Evolutionary conservation across 2,113 vertebrate species (phyloP), one percentile per base, ranked within the genome.

Genomic region (Salminus brasiliensis): DNA sequence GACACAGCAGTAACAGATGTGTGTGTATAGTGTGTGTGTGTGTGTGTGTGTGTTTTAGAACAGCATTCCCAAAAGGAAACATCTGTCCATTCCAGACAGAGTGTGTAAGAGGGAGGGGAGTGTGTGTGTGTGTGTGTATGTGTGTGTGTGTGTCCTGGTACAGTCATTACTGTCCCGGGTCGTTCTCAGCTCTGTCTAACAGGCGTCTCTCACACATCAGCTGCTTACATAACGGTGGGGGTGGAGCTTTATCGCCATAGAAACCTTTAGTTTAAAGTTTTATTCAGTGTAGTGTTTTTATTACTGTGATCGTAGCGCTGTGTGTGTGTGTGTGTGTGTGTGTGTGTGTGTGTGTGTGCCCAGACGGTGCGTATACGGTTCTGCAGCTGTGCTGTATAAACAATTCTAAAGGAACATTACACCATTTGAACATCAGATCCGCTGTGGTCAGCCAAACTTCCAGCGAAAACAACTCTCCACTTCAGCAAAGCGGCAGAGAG

Each of bases 31-130:
- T 60, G 70, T 75, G 69, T 45, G 39, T 47, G 49, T 59, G 79
- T 74, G 57, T 47, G 63, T 74, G 72, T 90, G 88, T 92, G 91
- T 90, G 93, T 91, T 91, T 81, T 90, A 75, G 74, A 88, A 87
- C 85, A 81, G 88, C 73, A 62, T 80, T 93, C 93, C 96, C 95
- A 88, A 81, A 94, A 96, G 95, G 95, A 97, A 96, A 97, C 96
- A 96, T 97, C 96, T 97, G 97, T 92, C 94, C 96, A 97, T 98
- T 98, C 96, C 97, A 98, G 95, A 95, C 94, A 68, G 87, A 89
- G 95, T 96, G 89, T 93, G 95, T 98, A 97, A 98, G 93, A 86
- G 92, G 85, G 87, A 85, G 83, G 86, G 85, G 27, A 73, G 45
- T 49, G 27, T 15, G 45, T 59, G 45, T 63, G 77, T 63, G 77